Evolutionary conservation across 1,140 invertebrate species (phyloP), one percentile per base, ranked within the genome.

Genomic region (Scaptomyza hsui): DNA sequence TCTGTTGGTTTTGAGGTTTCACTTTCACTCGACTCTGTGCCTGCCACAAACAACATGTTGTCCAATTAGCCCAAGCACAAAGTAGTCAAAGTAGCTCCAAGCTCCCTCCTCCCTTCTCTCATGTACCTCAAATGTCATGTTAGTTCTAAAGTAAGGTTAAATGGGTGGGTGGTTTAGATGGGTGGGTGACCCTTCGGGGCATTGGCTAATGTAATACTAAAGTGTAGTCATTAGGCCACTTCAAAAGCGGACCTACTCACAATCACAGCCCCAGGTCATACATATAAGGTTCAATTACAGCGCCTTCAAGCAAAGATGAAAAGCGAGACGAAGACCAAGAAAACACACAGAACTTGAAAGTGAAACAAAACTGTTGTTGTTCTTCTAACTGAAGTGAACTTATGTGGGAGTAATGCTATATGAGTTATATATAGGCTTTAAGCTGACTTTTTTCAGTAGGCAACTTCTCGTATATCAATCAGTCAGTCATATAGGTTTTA

Each of bases 41-140:
- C 51, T 15, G 10, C 24, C 49, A 5, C 13, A 39, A 29, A 47
- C 26, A 68, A 67, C 72, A 75, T 64, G 59, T 45, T 70, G 74
- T 76, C 74, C 74, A 76, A 76, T 76, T 76, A 76, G 73, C 69
- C 41, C 44, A 16, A 18, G 29, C 45, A 47, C 45, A 61, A 39
- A 51, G 26, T 29, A 42, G 29, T 15, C 44, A 42, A 13, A 39
- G 12, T 13, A n/a, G 12, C 26, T 35, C 12, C 10, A 15, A 53
- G 21, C 16, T 19, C 26, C 2, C 26, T 29, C 6, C 26, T 9
- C 6, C 24, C 26, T 35, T 49, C 24, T 48, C 42, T 48, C 56
- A 76, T 73, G 61, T 78, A 73, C 69, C 53, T 48, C 67, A 72
- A 68, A 72, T 75, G 64, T 67, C 59, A 62, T 80, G 77, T 72